Conservation (phyloP, 1,140 invertebrate species). For the Caenorhabditis briggsae region DNA sequence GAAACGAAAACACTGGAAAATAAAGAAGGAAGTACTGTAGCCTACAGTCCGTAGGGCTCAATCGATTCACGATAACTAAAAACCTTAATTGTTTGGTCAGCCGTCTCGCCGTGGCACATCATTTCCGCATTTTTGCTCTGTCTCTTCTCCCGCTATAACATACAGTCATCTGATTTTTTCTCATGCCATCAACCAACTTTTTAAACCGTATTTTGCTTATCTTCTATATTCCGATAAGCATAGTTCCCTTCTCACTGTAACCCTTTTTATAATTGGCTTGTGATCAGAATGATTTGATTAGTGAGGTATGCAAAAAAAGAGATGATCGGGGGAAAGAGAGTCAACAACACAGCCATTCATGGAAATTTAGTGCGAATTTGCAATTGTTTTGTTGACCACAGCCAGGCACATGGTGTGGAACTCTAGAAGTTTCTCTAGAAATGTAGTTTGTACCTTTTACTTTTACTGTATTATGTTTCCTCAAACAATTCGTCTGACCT, state of each 20-base stretch:
- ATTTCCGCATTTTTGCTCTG: conserved; percentile 7
- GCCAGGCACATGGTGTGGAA: too few relatives aligned
- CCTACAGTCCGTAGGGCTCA: too few relatives aligned
- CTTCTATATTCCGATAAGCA: conserved; percentile 6
- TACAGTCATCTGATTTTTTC: conserved; percentile 21
- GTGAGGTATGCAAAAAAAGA: background rate
- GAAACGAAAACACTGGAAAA: too few relatives aligned
- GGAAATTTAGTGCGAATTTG: too few relatives aligned
- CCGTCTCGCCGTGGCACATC: conserved; percentile 17
- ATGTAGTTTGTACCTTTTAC: conserved; percentile 1
- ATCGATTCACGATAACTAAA: background rate
- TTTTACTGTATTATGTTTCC: conserved; percentile 5
- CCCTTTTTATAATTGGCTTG: conserved; percentile 19
- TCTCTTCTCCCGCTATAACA: background rate
- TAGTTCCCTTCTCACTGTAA: background rate
- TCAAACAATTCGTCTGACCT: conserved; percentile 28
- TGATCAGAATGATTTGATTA: conserved; percentile 42
- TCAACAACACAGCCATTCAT: background rate
- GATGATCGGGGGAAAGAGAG: background rate
- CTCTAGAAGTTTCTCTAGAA: too few relatives aligned
- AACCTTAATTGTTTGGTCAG: conserved; percentile 18
- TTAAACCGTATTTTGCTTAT: background rate
- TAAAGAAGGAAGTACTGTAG: too few relatives aligned
- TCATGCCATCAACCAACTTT: conserved; percentile 8
- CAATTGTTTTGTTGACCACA: too few relatives aligned